Evolutionary conservation across 2,797 vertebrate genomes (phyloP), one percentile per base, ranked within the genome.

Genomic region (Pipistrellus pipistrellus): DNA sequence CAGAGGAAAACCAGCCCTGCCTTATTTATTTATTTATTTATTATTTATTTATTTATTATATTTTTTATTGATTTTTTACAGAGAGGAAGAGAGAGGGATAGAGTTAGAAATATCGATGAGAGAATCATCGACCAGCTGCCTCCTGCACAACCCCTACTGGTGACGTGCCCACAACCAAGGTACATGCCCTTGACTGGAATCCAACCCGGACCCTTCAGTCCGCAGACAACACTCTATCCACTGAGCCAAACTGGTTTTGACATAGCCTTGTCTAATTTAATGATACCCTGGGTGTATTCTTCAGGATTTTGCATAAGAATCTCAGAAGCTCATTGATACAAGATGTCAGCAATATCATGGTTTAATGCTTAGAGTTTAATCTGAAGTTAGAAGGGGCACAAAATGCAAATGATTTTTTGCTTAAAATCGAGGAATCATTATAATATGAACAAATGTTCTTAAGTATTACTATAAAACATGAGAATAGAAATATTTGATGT

Each of bases 251-350:
- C 8, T 44, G 44, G 44, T 44, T 44, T 44, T 44, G 44, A 11
- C 44, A 44, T 44, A 96, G 94, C 92, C 88, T 98, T 97, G 96
- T 92, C 87, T 97, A 97, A 96, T 96, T 97, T 97, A 94, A 97
- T 97, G 95, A 97, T 96, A 97, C 95, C 97, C 95, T 97, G 51
- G 90, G 97, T 98, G 96, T 98, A 97, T 91, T 97, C 98, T 97
- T 91, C 0, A 95, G 96, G 93, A 83, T 87, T 98, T 97, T 97
- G 76, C 87, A 95, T 97, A 92, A 97, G 97, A 97, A 97, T 97
- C 97, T 88, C 95, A 96, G 96, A 96, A 94, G 92, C 88, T 97
- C 86, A 30, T 41, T 95, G 96, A 97, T 97, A 97, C 75, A 98
- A 97, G 93, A 97, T 96, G 96, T 96, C 97, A 97, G 96, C 85